Base-by-base conservation (phyloP, 2,113 vertebrate genomes). In the Pedetes capensis region DNA sequence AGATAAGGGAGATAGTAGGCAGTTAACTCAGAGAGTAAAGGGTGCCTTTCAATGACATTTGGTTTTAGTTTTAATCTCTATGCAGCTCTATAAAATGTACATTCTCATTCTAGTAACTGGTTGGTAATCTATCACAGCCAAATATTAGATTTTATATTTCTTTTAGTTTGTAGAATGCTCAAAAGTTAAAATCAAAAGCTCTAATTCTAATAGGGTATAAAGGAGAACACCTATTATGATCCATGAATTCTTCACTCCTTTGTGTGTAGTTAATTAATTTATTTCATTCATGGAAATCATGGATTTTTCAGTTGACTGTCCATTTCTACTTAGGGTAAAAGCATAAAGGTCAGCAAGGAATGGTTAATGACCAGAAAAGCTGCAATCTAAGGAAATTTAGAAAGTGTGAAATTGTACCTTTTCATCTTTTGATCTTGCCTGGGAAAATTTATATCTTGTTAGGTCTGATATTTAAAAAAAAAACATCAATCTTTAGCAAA, bases 401-500 rank as follows among this genome's bases (percentile, higher is more conserved):
- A 64, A 92, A 91, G 42, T 86, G 69, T 37, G 59, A 96, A 94
- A 95, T 69, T 85, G 37, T 74, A 37, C 76, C 55, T 95, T 97
- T 97, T 89, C 89, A 71, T 93, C 7, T 84, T 97, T 91, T 91
- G 42, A 51, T 92, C 7, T 0, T 55, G 55, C 4, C 81, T 81
- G 22, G 79, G 5, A 96, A 94, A 91, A 86, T 93, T 55, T 79
- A 53, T 91, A 71, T 85, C 51, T 64, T 55, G 39, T 91, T 82
- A 96, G 96, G 78, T 17, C 51, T 79, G 14, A 83, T 72, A 44
- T 87, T 93, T 92, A 0, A 95, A 97, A 96, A 95, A 97, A 96
- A 94, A 4, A 84, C 57, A 91, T 55, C 42, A 95, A 82, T 83
- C 18, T 87, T 84, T 84, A 64, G 71, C 64, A 94, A 92, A 97